Conservation (phyloP, 2,113 vertebrate genomes). For the Notarius lentiginosus region DNA sequence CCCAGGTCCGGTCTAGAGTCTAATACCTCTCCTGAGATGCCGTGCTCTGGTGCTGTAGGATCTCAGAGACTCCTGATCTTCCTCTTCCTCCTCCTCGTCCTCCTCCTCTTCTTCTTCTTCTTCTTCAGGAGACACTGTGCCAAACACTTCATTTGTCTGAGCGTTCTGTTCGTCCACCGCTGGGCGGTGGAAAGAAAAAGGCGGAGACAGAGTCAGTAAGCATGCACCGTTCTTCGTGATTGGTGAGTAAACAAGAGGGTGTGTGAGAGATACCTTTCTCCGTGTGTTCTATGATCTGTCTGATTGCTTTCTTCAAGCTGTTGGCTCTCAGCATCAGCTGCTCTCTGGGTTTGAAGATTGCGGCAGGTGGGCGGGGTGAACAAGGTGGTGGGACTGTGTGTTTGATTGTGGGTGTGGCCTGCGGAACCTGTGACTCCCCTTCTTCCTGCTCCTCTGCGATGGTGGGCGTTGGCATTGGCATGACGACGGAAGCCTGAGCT, state of each 20-base stretch:
- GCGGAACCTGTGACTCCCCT: constrained; percentile 65
- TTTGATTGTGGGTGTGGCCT: constrained; percentile 61
- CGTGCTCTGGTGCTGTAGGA: constrained; percentile 71
- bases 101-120: constrained; percentile 64
- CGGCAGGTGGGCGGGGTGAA: constrained; percentile 67
- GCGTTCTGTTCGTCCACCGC: constrained; percentile 97
- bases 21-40: constrained; percentile 77
- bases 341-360: constrained; percentile 89
- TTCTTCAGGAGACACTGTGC: constrained; percentile 64
- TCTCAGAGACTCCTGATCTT: constrained; percentile 72
- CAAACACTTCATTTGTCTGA: constrained; percentile 85
- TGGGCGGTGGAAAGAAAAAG: constrained; percentile 52
- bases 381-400: constrained; percentile 61
- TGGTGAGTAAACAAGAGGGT: not conserved
- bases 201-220: not conserved
- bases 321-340: constrained; percentile 97
- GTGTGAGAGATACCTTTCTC: constrained; percentile 81
- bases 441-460: constrained; percentile 89
- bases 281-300: constrained; percentile 96
- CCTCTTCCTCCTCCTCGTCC: constrained; percentile 60
- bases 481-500: constrained; percentile 82
- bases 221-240: not conserved
- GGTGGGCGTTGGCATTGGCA: constrained; percentile 83
- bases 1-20: no score
- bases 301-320: constrained; percentile 96